Base-by-base conservation (phyloP, 2,113 vertebrate species). In the Rhinoderma darwinii region DNA sequence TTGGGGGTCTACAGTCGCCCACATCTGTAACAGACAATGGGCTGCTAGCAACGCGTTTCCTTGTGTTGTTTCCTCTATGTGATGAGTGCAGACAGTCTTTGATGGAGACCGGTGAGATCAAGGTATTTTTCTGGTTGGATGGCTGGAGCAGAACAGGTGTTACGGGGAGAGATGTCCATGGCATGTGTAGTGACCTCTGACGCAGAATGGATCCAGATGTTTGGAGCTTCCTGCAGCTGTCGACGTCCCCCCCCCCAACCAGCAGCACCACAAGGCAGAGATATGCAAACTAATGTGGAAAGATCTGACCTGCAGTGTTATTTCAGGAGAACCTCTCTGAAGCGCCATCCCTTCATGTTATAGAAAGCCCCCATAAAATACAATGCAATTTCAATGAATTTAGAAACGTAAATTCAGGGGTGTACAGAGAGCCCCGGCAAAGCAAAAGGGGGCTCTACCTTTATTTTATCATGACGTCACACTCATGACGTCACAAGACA, bases 161-260 rank as follows among this genome's bases (percentile, higher is more conserved):
- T n/a, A 20, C 51, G 2, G 22, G 12, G 25, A 66, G 25, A 44
- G 0, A 10, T 15, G 3, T 0, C 78, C 87, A 41, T 91, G 89
- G 91, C 51, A 25, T 54, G 77, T 61, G 17, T 27, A 30, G 35
- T 73, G 85, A 82, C 66, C 77, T 61, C 66, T 44, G 17, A 14
- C n/a, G 50, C 59, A 5, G 22, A 17, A 25, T 91, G 89, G 82
- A 83, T 89, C 84, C 90, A 83, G 88, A 88, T 35, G 3, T 86
- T 50, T 89, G 4, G 83, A 0, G 1, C 87, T 93, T 94, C 92
- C 92, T 91, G 56, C 76, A 78, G 76, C 76, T 78, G 74, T 47
- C 73, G 5, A 41, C 27, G 25, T 11, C 15, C 12, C 11, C 27
- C 27, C 8, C 43, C 15, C 5, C 18, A 39, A 72, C 9, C 18